phyloP scores from a whole-genome alignment of 2,888 invertebrate genomes.

The Scaeva pyrastri region DNA sequence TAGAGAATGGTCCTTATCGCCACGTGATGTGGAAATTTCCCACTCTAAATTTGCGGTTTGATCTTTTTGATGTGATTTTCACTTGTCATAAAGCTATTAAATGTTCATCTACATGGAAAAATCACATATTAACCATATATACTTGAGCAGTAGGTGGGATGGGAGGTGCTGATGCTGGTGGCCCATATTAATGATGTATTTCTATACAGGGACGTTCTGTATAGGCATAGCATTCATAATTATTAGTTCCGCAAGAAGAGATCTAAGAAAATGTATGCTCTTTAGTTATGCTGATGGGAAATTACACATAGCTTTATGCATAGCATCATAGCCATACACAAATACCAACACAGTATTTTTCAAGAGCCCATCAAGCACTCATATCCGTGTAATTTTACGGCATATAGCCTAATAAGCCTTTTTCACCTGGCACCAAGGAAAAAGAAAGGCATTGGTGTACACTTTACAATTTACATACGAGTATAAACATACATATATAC shows the following conservation, averaged over 20 bases:
- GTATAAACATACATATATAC: background rate
- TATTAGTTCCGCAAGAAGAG: conserved; percentile 75
- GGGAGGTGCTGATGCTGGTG: conserved; percentile 14
- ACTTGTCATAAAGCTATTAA: conserved; percentile 76
- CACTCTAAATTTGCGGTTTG: conserved; percentile 58
- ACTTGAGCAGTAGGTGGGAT: conserved; percentile 9
- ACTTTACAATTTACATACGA: no score
- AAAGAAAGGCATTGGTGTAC: conserved; percentile 4
- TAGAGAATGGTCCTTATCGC: conserved; percentile 70
- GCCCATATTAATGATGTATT: conserved; percentile 20
- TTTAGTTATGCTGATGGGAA: conserved; percentile 66
- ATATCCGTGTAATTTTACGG: conserved; percentile 72
- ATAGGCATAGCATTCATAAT: conserved; percentile 50
- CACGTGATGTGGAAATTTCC: conserved; percentile 71
- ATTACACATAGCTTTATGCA: conserved; percentile 45
- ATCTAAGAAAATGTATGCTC: conserved; percentile 69
- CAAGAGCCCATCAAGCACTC: conserved; percentile 56
- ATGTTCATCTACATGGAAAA: conserved; percentile 75
- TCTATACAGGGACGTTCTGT: conserved; percentile 20
- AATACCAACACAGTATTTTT: conserved; percentile 49
- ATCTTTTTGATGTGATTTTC: conserved; percentile 76
- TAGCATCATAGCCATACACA: background rate
- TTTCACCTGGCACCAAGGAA: conserved; percentile 50
- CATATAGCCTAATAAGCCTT: conserved; percentile 60
- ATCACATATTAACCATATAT: conserved; percentile 73